Base-by-base conservation (phyloP, 2,888 invertebrate species). In the Mythimna ferrago region DNA sequence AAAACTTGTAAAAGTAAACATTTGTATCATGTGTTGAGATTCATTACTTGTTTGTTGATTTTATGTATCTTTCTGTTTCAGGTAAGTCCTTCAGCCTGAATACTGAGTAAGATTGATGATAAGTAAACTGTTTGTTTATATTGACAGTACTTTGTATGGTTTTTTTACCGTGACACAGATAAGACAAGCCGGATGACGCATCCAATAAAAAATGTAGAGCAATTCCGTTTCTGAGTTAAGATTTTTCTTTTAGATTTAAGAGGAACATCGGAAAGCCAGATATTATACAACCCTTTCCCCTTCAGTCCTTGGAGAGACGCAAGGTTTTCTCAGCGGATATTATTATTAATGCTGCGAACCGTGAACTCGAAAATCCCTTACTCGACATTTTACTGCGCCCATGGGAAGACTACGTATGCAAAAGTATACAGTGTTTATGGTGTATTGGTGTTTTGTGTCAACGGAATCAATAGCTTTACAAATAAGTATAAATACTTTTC, bases 61-160 rank as follows among this genome's bases (percentile, higher is more conserved):
- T 58, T 67, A 73, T 76, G 63, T 82, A 56, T 86, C 57, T 87
- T 87, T 87, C 81, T 81, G 86, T 91, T 92, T 80, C 91, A 92
- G 92, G 92, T 92, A 91, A 92, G 92, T 78, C 74, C 64, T 79
- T 74, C 78, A 63, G 56, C 72, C 53, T 53, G 72, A 62, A 74
- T 68, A 70, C 68, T 81, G 80, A 84, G 86, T 87, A 84, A 85
- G 85, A 80, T 76, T 72, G 76, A 84, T 88, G 73, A 80, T 26
- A 78, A 51, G 73, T 74, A 76, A 77, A 72, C 71, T 3, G 26
- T 60, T 65, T 79, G 60, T 65, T 65, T 71, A 63, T 66, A 57
- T 19, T 66, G 63, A 16, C 66, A 51, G 35, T n/a, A 16, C 21
- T 10, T 21, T 14, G 6, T 21, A 62, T 32, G 44, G 38, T 54